Base-by-base conservation (phyloP, 2,113 vertebrate genomes). In the Myotis brandtii region DNA sequence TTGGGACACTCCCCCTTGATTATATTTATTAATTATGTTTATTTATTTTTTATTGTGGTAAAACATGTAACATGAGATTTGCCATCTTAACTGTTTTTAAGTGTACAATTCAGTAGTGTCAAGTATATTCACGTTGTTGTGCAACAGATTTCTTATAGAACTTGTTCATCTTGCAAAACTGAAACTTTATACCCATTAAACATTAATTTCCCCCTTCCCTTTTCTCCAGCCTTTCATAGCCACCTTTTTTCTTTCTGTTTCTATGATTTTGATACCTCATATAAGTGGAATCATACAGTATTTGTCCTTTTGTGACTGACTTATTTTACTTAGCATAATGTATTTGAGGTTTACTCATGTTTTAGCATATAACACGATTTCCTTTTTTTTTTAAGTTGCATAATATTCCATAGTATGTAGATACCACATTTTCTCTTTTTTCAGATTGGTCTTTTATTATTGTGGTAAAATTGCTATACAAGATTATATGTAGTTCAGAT, bases 301-400 rank as follows among this genome's bases (percentile, higher is more conserved):
- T 80, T 86, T 84, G 62, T 93, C 34, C 37, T 89, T 93, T 66
- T 69, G 18, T 82, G 46, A 86, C 21, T 75, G 30, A 27, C 21
- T 69, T 90, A 52, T 76, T 92, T 95, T 80, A 76, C 48, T 80
- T 66, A 59, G 21, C 18, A 75, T 81, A 81, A 81, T 64, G 56
- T 92, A 40, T 25, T 54, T 20, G 80, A 75, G 32, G 32, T 89
- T 92, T n/a, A 86, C 21, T 17, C 20, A 30, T 34, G 9, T 62
- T 81, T 59, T 25, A 30, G 56, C 23, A 37, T 75, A 21, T 54
- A 34, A 90, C 3, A 54, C 30, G 50, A 95, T 23, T 85, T 62
- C 21, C 75, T 70, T 89, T 43, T 82, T 93, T 72, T 34, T 69
- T 37, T 23, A 86, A 34, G 62, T 48, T 67, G 11, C 9, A 25